These are phyloP conservation scores for Kryptolebias ocellatus DNA, from an alignment of 2,797 vertebrate genomes.

Conservation along the genomic window DNA sequence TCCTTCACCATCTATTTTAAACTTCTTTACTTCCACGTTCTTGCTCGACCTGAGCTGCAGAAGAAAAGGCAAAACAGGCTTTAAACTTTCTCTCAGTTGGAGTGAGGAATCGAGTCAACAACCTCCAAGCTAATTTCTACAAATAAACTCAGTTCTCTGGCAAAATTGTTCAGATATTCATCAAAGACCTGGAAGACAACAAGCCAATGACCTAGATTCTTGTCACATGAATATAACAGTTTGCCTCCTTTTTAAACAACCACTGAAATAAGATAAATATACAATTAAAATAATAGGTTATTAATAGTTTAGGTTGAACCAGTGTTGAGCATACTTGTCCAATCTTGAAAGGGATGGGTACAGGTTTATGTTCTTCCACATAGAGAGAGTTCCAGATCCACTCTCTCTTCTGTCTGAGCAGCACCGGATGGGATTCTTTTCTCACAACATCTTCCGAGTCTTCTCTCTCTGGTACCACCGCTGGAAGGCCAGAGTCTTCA, in stretches of 20 bases:
- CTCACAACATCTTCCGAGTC: conserved; percentile 33
- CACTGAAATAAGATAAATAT: background rate
- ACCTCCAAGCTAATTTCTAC: conserved; percentile 2
- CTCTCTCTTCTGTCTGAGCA: conserved; percentile 72
- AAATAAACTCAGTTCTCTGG: conserved; percentile 18
- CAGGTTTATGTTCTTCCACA: conserved; percentile 67
- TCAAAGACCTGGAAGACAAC: conserved; percentile 32
- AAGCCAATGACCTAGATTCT: conserved; percentile 30
- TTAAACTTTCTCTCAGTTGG: background rate
- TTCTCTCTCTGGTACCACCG: background rate
- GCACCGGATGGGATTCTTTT: conserved; percentile 57
- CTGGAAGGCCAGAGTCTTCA: conserved; percentile 23
- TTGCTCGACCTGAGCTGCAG: conserved; percentile 74
- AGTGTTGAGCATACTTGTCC: conserved; percentile 66
- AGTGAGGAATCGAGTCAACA: conserved; percentile 15
- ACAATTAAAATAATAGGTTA: background rate
- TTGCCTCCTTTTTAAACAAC: background rate
- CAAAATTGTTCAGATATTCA: conserved; percentile 26
- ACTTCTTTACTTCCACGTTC: conserved; percentile 28
- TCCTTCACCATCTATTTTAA: conserved; percentile 76
- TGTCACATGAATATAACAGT: conserved; percentile 29
- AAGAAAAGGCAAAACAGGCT: background rate
- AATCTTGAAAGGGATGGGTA: conserved; percentile 46
- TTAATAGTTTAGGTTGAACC: background rate
- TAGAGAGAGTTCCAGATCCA: conserved; percentile 80